phyloP scores from a whole-genome alignment of 2,113 vertebrate genomes.

The Erpornis zantholeuca region DNA sequence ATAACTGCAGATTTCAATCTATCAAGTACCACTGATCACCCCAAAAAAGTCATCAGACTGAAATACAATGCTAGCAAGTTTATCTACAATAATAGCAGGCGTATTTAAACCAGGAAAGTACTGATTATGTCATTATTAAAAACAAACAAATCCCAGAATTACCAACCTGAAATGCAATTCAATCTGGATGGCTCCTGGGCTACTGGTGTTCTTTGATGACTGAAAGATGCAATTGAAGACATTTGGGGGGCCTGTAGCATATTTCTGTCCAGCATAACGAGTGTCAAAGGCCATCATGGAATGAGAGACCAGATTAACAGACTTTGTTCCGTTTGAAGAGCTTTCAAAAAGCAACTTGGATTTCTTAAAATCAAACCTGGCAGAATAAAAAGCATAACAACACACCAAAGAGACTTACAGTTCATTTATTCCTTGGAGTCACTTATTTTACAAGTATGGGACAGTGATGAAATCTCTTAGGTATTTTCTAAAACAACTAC shows the following conservation, averaged over 20 bases:
- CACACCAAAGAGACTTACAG: background rate
- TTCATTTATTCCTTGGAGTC: background rate
- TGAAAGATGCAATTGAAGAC: conserved; percentile 94
- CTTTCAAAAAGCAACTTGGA: conserved; percentile 96
- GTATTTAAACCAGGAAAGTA: background rate
- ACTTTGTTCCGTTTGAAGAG: conserved; percentile 92
- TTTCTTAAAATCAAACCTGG: conserved; percentile 97
- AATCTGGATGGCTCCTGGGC: conserved; percentile 88
- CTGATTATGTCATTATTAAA: background rate
- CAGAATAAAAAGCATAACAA: background rate
- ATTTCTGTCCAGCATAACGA: conserved; percentile 71
- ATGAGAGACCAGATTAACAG: conserved; percentile 94
- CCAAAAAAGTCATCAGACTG: background rate
- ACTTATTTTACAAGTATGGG: background rate
- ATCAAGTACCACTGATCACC: background rate
- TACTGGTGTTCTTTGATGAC: conserved; percentile 84
- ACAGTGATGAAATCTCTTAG: background rate
- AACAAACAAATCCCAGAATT: background rate
- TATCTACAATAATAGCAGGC: background rate
- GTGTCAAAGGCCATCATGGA: conserved; percentile 96
- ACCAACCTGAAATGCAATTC: conserved; percentile 92
- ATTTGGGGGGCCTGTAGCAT: conserved; percentile 64
- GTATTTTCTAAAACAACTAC: background rate
- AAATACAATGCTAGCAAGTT: background rate
- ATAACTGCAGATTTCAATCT: background rate